Base-by-base conservation (phyloP, 1,140 invertebrate species). In the Monochamus saltuarius region DNA sequence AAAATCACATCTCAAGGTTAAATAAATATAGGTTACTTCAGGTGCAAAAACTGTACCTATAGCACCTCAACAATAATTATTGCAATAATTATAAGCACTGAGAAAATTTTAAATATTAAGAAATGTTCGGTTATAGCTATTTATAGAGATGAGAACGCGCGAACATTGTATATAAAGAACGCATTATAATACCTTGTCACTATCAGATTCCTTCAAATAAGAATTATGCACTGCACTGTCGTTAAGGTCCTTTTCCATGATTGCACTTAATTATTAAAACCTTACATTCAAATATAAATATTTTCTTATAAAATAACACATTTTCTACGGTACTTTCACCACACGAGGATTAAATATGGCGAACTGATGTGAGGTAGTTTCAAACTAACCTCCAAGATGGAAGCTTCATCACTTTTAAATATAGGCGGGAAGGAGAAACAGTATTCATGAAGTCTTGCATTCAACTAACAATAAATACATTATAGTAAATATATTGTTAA, bases 341-440 rank as follows among this genome's bases (percentile, higher is more conserved):
- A 70, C 69, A 67, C 69, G 69, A 71, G 67, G 61, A 71, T 67
- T 54, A 65, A 69, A 67, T 64, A 67, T 64, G 65, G 65, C 65
- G 65, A 29, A 60, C 42, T 29, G 22, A 29, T 29, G 22, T 29
- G 22, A 29, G 22, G 22, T 29, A 29, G 22, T 29, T 29, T 29
- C 22, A 29, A 29, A 29, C 22, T 29, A 29, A 29, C 22, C 22
- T 29, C 22, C 22, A 29, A 29, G 22, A 29, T 29, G 22, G 22
- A 29, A 29, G 22, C 22, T 29, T 29, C 22, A 29, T 29, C 22
- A 29, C 22, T 29, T 29, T 29, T 29, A 29, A 29, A 29, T 29
- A 29, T 6, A 29, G 22, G 22, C 22, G 22, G 22, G 22, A 29
- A 29, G 22, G 22, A 29, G 6, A 29, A 29, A 3, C 22, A 6